These are phyloP conservation scores for Melanaphis sacchari DNA, from an alignment of 1,140 invertebrate genomes.

Conservation along the genomic window DNA sequence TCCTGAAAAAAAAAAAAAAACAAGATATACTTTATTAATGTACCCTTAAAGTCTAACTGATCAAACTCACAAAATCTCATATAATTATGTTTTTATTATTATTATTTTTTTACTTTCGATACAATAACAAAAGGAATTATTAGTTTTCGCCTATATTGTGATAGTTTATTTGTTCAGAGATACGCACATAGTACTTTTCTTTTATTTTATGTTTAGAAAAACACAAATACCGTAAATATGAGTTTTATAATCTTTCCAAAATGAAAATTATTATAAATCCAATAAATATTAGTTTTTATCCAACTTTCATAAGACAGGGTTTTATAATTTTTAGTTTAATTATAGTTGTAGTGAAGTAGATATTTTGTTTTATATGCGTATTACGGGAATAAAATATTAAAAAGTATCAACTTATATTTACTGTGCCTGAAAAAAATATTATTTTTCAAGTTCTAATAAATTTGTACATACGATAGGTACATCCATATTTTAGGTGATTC, in stretches of 20 bases:
- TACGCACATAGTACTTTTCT: background rate
- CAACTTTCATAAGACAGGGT: background rate
- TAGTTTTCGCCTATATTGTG: background rate
- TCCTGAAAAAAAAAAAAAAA: constrained; percentile 38
- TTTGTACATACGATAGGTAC: too few relatives aligned
- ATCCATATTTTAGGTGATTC: too few relatives aligned
- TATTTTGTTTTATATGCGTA: too few relatives aligned
- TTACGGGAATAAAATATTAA: too few relatives aligned
- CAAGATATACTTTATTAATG: constrained; percentile 17
- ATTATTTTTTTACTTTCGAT: constrained; percentile 11
- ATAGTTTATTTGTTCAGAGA: background rate
- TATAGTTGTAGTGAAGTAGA: too few relatives aligned
- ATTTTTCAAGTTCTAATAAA: too few relatives aligned
- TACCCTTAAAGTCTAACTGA: background rate
- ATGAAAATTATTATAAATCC: background rate
- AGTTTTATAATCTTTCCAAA: background rate
- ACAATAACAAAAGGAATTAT: constrained; percentile 5
- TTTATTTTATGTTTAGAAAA: background rate
- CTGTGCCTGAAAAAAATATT: too few relatives aligned
- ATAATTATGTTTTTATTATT: background rate
- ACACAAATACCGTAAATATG: background rate
- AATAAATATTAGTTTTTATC: background rate
- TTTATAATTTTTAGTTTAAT: background rate
- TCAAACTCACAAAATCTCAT: constrained; percentile 28
- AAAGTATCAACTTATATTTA: too few relatives aligned